Base-by-base conservation (phyloP, 2,888 invertebrate species). In the Lymantria dispar region DNA sequence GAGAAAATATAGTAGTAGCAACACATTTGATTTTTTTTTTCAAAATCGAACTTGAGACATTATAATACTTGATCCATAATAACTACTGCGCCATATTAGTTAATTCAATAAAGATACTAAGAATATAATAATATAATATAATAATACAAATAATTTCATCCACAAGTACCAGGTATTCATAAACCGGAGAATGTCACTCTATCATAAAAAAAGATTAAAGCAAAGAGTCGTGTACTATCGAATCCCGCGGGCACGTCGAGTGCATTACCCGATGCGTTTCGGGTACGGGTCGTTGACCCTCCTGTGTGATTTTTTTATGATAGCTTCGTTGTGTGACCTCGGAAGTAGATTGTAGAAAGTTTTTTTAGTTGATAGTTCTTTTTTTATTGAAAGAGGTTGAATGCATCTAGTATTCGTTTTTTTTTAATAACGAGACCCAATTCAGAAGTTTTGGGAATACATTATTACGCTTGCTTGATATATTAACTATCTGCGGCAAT, bases 301-400 rank as follows among this genome's bases (percentile, higher is more conserved):
- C 64, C 72, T 76, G 74, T 80, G 76, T 79, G 78, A 80, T 82
- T 81, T 82, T 82, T 83, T 82, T 81, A 80, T 79, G 79, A 70
- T 62, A 58, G 60, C 61, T 58, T 52, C 60, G 72, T 71, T 68
- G 55, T 69, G 59, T 68, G 71, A 70, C 68, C 72, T 70, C 68
- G 66, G 69, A 70, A 70, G 68, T 68, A 65, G 66, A 68, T 57
- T 63, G 60, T 68, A 50, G 60, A 58, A 45, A 53, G 43, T 46
- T 57, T 53, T 62, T 67, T 67, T 63, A 39, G 43, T 44, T 44
- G 51, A 44, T 45, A 48, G 44, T 47, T 33, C 8, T 33, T 33
- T 33, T 3, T 33, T 33, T 22, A 22, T 22, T 22, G 9, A 33
- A 33, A 33, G 33, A 33, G 8, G 33, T 33, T 33, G 8, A 33